Conservation (phyloP, 2,797 vertebrate genomes). For the Gadopsis bispinosus region DNA sequence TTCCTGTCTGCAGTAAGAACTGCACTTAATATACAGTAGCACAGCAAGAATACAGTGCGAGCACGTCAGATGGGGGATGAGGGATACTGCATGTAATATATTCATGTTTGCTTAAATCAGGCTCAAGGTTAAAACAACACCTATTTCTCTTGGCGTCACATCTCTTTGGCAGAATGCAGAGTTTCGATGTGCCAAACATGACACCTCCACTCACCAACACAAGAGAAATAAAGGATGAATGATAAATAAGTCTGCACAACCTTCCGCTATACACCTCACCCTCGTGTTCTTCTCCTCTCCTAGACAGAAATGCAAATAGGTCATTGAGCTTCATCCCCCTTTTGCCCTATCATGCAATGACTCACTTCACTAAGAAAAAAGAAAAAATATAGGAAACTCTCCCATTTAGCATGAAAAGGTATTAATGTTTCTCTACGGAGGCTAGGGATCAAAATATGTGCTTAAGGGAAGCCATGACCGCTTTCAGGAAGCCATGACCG, state of each 20-base stretch:
- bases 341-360: constrained; percentile 82
- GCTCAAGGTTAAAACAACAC: constrained; percentile 86
- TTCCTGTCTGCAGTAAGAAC: constrained; percentile 73
- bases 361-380: constrained; percentile 58
- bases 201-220: constrained; percentile 82
- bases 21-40: constrained; percentile 74
- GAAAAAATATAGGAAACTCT: constrained; percentile 65
- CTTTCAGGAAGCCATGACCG: constrained; percentile 77
- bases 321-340: constrained; percentile 79
- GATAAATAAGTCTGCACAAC: constrained; percentile 80
- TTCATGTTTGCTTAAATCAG: constrained; percentile 85
- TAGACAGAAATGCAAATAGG: constrained; percentile 85
- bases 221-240: constrained; percentile 80
- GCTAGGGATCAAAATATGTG: constrained; percentile 81
- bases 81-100: constrained; percentile 80
- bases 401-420: constrained; percentile 80
- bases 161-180: constrained; percentile 80
- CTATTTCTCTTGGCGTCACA: constrained; percentile 82
- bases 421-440: constrained; percentile 76
- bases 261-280: constrained; percentile 55
- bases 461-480: constrained; percentile 81
- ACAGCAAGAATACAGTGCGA: constrained; percentile 67
- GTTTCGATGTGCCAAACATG: constrained; percentile 79
- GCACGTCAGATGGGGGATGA: constrained; percentile 65
- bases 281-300: constrained; percentile 59